These are phyloP conservation scores for Diadema setosum DNA, from an alignment of 35 echinoderm and acorn worm species.

Conservation along the genomic window DNA sequence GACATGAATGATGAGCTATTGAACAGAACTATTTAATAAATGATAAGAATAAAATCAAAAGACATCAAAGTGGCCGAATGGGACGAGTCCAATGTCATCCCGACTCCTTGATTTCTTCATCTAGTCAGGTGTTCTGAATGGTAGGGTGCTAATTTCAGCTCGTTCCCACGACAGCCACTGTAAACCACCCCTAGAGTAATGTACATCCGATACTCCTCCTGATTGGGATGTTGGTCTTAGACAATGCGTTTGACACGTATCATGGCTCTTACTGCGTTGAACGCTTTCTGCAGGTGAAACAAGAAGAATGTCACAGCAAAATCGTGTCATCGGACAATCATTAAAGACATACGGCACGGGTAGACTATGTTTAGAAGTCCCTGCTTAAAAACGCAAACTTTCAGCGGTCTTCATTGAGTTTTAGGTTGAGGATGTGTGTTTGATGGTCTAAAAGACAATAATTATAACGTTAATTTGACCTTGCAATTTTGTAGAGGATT, in stretches of 20 bases:
- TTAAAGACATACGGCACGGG: neutral
- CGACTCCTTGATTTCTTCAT: no score
- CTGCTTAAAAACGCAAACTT: neutral
- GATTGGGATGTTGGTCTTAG: neutral
- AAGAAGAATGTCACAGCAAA: neutral
- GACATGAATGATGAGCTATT: no score
- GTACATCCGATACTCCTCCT: neutral
- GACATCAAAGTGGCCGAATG: no score
- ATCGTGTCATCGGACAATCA: neutral
- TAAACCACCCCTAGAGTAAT: neutral
- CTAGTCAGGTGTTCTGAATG: no score
- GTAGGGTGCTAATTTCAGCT: no score
- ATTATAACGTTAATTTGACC: neutral
- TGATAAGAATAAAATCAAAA: no score
- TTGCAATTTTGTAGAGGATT: neutral
- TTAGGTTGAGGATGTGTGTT: neutral
- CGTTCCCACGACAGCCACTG: neutral
- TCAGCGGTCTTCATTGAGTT: neutral
- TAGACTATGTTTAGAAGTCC: neutral
- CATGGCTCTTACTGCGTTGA: slow-evolving; percentile 73
- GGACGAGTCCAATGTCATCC: no score
- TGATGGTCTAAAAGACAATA: neutral
- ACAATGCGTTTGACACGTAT: slow-evolving; percentile 61
- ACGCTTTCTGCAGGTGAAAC: slow-evolving; percentile 43
- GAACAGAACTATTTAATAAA: no score